Evolutionary conservation across 2,888 invertebrate genomes (phyloP), one percentile per base, ranked within the genome.

Genomic region (Oxytorus armatus): DNA sequence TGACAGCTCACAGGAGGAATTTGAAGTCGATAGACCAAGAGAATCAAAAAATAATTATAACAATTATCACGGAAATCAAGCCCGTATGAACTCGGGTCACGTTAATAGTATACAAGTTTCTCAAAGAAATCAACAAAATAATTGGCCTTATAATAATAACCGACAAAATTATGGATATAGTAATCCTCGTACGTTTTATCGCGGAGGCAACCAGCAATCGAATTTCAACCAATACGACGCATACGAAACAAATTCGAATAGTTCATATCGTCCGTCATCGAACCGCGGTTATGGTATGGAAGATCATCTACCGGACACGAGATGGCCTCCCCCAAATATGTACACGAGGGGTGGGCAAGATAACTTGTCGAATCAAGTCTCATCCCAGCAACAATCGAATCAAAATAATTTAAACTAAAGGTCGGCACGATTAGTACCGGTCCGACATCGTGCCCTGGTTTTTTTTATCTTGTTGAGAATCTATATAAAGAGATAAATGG

Each of bases 361-460:
- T 14, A 23, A 18, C 18, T 21, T 14, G 11, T 21, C 21, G 21
- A 1, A n/a, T 11, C 3, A 51, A 51, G 1, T 11, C 18, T 7
- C 21, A 11, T n/a, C 8, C 3, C 8, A 10, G 1, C 59, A 42
- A 39, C 11, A 21, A 3, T 4, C 5, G 0, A 14, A 21, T 21
- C 11, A 59, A 23, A 61, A n/a, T n/a, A 7, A 23, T 39, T 61
- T 61, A 42, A 61, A 61, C 61, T 61, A n/a, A 29, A 2, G 0
- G 4, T 7, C 7, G 61, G 23, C 61, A 42, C 61, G 61, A n/a
- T 10, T n/a, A n/a, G 14, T n/a, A 0, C 3, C 42, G 42, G 42
- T 61, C 61, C 42, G 2, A 11, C 42, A 10, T 3, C 61, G 61
- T 61, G 61, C 16, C 61, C 23, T 8, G 42, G 16, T 8, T 10